Evolutionary conservation across 1,140 invertebrate species (phyloP).

Genomic region (Bombus superbus): DNA sequence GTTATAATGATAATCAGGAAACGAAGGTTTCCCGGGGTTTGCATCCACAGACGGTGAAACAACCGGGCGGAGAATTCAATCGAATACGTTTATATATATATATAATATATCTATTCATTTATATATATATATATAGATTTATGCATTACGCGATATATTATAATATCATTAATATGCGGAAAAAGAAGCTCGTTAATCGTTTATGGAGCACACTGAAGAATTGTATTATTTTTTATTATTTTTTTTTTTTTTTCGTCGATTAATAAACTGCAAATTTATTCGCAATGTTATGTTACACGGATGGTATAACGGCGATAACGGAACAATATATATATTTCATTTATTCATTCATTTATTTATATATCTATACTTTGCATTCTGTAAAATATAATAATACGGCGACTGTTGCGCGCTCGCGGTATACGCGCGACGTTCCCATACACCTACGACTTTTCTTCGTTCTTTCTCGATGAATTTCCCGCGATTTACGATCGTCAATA

Average conservation of each 20-base stretch:
- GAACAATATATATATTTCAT: conserved; percentile 74
- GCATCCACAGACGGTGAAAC: conserved; percentile 44
- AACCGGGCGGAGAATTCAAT: conserved; percentile 42
- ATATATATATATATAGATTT: conserved; percentile 39
- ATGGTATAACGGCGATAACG: conserved; percentile 76
- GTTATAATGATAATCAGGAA: conserved; percentile 53
- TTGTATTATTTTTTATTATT: conserved; percentile 14
- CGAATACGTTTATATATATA: conserved; percentile 19
- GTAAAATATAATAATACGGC: conserved; percentile 78
- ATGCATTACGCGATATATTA: conserved; percentile 42
- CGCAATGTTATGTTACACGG: conserved; percentile 71
- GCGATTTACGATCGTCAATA: no score
- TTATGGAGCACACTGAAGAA: conserved; percentile 53
- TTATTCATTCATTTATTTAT: conserved; percentile 68
- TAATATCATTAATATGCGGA: conserved; percentile 43
- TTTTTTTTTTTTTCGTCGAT: conserved; percentile 61
- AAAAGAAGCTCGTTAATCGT: conserved; percentile 54
- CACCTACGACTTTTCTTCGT: no score
- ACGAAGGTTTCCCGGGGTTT: conserved; percentile 33
- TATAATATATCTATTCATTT: conserved; percentile 26
- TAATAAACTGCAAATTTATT: conserved; percentile 71
- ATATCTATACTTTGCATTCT: conserved; percentile 76
- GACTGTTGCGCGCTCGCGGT: conserved; percentile 49
- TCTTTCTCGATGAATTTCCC: not conserved
- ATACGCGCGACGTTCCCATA: conserved; percentile 56